Conservation (phyloP, 2,888 invertebrate genomes). For the Chesias legatella region DNA sequence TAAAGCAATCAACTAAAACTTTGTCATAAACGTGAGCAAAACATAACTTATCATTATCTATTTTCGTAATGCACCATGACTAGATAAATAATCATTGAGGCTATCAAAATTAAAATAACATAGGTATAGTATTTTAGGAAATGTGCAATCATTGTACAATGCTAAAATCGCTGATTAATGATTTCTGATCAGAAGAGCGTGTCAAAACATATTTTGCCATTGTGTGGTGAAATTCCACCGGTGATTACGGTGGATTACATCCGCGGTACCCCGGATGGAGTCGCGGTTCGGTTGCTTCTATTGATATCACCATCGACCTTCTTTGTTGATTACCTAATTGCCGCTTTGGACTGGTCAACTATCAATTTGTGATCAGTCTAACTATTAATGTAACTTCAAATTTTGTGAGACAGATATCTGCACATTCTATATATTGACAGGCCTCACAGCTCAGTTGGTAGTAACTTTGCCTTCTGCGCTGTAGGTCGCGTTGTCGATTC, state of each 20-base stretch:
- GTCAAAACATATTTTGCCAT: constrained; percentile 53
- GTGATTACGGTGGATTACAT: constrained; percentile 73
- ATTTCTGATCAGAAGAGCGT: constrained; percentile 64
- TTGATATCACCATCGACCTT: constrained; percentile 54
- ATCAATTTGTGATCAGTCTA: constrained; percentile 6
- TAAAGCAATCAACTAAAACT: too few species aligned
- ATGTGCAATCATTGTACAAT: constrained; percentile 53
- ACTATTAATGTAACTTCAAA: too few species aligned
- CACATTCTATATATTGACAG: too few species aligned
- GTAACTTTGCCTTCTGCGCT: too few species aligned
- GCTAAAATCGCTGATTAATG: constrained; percentile 61
- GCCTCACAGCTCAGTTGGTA: too few species aligned
- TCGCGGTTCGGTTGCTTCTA: constrained; percentile 60
- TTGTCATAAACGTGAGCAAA: too few species aligned
- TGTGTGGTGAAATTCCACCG: constrained; percentile 75
- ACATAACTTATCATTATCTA: too few species aligned
- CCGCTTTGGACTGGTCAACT: constrained; percentile 13
- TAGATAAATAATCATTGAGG: background rate
- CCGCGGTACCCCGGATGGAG: constrained; percentile 71
- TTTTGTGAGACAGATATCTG: too few species aligned
- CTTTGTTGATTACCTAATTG: constrained; percentile 28
- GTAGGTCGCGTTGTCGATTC: too few species aligned
- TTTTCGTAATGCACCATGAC: too few species aligned
- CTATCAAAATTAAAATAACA: constrained; percentile 37
- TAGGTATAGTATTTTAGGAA: constrained; percentile 51